Conservation (phyloP, 2,888 invertebrate species). For the Teleogryllus oceanicus region DNA sequence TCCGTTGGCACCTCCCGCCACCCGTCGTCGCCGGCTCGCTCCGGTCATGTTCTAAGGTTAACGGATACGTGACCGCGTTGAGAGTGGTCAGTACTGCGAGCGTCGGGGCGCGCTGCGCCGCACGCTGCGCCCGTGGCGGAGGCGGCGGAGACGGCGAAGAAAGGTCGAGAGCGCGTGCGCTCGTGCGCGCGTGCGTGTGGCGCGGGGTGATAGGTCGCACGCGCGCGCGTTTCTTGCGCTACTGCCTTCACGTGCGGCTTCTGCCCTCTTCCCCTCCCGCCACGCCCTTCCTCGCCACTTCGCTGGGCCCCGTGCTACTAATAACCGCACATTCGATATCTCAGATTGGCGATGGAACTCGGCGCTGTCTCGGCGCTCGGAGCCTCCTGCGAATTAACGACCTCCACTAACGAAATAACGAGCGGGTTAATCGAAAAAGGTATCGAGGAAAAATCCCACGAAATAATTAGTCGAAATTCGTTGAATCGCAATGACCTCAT, state of each 20-base stretch:
- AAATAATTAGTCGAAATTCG: conserved; percentile 10
- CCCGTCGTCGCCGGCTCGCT: not conserved
- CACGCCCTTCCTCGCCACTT: not conserved
- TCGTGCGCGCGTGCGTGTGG: too few species aligned
- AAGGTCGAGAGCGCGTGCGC: too few species aligned
- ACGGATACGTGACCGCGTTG: not conserved
- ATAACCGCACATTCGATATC: conserved; percentile 9
- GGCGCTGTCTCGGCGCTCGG: not conserved
- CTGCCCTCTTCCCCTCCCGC: not conserved
- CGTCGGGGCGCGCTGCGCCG: not conserved
- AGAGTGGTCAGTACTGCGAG: not conserved
- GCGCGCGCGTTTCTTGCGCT: not conserved
- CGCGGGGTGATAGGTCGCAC: too few species aligned
- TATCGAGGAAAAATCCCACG: not conserved
- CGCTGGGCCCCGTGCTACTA: not conserved
- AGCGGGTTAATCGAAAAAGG: conserved; percentile 18
- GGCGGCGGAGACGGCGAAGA: too few species aligned
- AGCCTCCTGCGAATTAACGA: conserved; percentile 1
- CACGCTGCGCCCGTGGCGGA: too few species aligned
- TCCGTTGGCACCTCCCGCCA: too few species aligned
- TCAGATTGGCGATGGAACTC: not conserved
- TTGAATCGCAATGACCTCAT: conserved; percentile 18
- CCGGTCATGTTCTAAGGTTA: conserved; percentile 18
- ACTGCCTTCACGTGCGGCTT: not conserved
- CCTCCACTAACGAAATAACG: conserved; percentile 5